Base-by-base conservation (phyloP, 2,797 vertebrate genomes). In the Intellagama lesueurii region DNA sequence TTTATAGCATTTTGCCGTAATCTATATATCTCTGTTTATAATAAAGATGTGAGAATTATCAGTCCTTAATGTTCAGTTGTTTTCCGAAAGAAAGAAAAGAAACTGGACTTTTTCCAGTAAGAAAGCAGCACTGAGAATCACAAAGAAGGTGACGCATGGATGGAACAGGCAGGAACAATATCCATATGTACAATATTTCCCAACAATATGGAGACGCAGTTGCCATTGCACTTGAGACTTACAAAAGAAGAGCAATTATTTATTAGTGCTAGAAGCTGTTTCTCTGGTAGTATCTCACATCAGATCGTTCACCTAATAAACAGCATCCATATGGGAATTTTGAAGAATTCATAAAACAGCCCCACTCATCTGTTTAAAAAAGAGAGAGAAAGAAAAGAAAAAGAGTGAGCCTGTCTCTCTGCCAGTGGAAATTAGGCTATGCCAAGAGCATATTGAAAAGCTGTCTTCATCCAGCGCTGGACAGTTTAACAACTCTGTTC, bases 381-480 rank as follows among this genome's bases (percentile, higher is more conserved):
- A 80, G 30, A 32, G 4, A 24, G 17, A 35, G n/a, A 60, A 81
- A 35, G 32, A 22, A 40, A 49, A 28, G 26, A 76, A 22, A 14
- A 66, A 26, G 28, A 56, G 1, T 88, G 91, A 94, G 94, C 87
- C 92, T 87, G 93, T 87, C 93, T 96, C 92, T 94, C 95, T 47
- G 95, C 93, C 94, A 92, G 91, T 89, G 91, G 92, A 79, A 90
- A 90, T 91, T 94, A 94, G 91, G 92, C 75, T 94, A 95, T 93
- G 95, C 95, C 92, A 94, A 94, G 85, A 94, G 95, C 93, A 94
- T 95, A 96, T 95, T 96, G 95, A 96, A 94, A 95, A 96, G 94
- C 95, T 92, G 94, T 94, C 94, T 95, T 93, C 93, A 94, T 94
- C 90, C 89, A 90, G 87, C 87, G 88, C 95, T 94, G 92, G 94